A percentile compares a stretch with the other conserved stretches of the same genome.
Evolutionary conservation across 2,797 vertebrate genomes (phyloP).

Genomic region (Gallinago solitaria): DNA sequence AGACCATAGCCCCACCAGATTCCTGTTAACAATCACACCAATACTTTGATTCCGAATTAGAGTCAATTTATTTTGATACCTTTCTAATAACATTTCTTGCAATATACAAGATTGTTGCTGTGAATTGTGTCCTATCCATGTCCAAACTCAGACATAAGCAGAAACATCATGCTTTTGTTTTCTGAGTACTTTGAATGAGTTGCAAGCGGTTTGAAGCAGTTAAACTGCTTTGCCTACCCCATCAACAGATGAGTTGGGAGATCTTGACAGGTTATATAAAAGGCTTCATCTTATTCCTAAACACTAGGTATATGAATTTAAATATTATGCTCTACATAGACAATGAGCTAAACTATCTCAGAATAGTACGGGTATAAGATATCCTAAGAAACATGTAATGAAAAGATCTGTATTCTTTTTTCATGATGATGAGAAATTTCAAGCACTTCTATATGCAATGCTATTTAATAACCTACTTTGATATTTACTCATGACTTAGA

Average conservation of each 20-base stretch:
- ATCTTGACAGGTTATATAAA: background rate
- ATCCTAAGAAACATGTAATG: background rate
- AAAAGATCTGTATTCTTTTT: background rate
- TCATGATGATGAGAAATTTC: background rate
- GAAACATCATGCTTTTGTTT: background rate
- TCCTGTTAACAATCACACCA: background rate
- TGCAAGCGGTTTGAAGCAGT: background rate
- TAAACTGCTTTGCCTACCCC: background rate
- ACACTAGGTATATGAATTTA: background rate
- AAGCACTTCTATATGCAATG: background rate
- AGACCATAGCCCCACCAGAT: background rate
- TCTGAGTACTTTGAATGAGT: background rate
- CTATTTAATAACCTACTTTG: background rate
- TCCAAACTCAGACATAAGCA: background rate
- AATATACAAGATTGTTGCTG: background rate
- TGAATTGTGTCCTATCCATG: background rate
- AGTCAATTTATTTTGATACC: background rate
- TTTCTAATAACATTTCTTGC: background rate
- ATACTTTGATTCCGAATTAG: background rate
- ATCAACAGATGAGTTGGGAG: background rate
- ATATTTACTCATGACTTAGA: background rate
- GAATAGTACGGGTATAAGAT: background rate
- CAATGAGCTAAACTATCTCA: background rate
- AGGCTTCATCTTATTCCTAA: background rate
- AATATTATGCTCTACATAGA: background rate